Evolutionary conservation across 2,113 vertebrate genomes (phyloP).

Genomic region (Neodontobutis hainanensis): DNA sequence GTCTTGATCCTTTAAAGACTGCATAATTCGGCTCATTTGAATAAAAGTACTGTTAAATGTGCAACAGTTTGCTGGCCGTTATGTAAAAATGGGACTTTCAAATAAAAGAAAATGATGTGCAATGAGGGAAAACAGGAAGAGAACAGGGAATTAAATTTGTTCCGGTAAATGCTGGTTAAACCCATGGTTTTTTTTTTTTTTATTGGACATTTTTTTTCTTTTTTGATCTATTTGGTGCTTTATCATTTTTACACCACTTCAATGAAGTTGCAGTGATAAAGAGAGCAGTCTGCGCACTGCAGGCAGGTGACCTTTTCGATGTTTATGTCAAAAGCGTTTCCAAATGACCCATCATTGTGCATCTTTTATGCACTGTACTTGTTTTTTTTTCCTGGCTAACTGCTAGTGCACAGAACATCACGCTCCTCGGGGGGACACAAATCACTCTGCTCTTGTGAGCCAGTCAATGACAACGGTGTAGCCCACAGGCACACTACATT

Average conservation of each 20-base stretch:
- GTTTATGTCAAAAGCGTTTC: conserved; percentile 46
- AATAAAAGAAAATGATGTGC: background rate
- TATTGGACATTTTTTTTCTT: conserved; percentile 11
- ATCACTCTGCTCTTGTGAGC: conserved; percentile 65
- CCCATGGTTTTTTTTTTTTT: conserved; percentile 3
- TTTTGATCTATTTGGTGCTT: conserved; percentile 10
- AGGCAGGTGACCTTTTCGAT: conserved; percentile 21
- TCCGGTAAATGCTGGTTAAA: conserved; percentile 2
- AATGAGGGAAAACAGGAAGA: background rate
- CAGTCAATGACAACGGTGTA: conserved; percentile 56
- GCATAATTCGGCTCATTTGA: background rate
- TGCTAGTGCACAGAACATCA: conserved; percentile 38
- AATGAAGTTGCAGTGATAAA: conserved; percentile 15
- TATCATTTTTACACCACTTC: background rate
- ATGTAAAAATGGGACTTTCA: conserved; percentile 3
- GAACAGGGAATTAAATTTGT: background rate
- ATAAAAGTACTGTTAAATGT: conserved; percentile 1
- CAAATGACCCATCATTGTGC: conserved; percentile 24
- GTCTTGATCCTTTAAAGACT: background rate
- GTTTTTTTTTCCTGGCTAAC: conserved; percentile 30
- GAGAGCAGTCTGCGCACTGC: conserved; percentile 4
- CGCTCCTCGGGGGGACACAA: conserved; percentile 56
- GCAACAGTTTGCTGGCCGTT: background rate
- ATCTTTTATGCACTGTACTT: conserved; percentile 35
- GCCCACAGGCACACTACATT: conserved; percentile 48